These are phyloP conservation scores for Bradypus variegatus DNA, from an alignment of 2,797 vertebrate genomes.

Conservation along the genomic window DNA sequence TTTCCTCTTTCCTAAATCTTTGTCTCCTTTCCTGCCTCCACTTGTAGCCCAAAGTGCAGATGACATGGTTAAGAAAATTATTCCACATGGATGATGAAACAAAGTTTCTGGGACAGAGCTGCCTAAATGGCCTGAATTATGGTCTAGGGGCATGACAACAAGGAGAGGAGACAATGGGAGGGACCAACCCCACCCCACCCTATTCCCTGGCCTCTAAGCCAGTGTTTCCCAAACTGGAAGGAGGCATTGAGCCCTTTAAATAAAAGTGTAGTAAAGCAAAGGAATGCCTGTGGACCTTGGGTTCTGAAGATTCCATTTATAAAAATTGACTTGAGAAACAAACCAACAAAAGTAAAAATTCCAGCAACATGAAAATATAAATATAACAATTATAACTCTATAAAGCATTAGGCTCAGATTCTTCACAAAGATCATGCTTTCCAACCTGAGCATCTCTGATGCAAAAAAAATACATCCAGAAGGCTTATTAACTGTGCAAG, in stretches of 20 bases:
- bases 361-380: neutral
- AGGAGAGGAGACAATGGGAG: neutral
- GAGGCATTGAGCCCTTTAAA: neutral
- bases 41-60: neutral
- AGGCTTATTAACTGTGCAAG: neutral
- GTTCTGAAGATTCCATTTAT: neutral
- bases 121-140: no score
- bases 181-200: neutral
- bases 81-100: neutral
- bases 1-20: neutral
- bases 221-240: neutral
- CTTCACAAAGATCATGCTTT: neutral
- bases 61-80: neutral
- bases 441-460: neutral
- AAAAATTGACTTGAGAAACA: slow-evolving; percentile 1
- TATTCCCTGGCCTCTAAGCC: neutral
- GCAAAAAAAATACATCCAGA: neutral
- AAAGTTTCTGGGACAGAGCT: neutral
- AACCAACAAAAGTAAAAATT: neutral
- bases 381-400: neutral
- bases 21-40: neutral
- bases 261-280: neutral
- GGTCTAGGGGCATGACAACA: neutral
- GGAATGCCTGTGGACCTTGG: neutral
- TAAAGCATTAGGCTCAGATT: neutral